phyloP scores from a whole-genome alignment of 2,113 vertebrate genomes.

The Myocastor coypus region DNA sequence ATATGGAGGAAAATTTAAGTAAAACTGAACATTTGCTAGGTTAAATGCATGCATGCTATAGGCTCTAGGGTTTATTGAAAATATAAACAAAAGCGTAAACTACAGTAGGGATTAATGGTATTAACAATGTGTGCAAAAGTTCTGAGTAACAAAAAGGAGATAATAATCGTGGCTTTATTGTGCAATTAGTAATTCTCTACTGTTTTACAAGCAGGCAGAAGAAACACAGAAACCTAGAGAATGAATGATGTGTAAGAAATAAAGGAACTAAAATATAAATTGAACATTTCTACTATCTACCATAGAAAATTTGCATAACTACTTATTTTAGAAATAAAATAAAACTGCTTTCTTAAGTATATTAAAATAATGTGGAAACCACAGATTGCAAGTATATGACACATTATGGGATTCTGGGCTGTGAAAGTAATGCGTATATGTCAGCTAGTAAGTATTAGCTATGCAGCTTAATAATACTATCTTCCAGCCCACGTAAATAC shows the following conservation, averaged over 20 bases:
- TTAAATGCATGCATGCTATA: not conserved
- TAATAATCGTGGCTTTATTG: conserved; percentile 12
- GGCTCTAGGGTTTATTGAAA: conserved; percentile 20
- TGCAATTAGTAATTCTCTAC: not conserved
- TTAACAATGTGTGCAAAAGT: not conserved
- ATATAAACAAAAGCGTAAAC: not conserved
- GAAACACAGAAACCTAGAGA: conserved; percentile 43
- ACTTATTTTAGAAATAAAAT: conserved; percentile 50
- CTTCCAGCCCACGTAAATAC: conserved; percentile 58
- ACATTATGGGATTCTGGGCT: not conserved
- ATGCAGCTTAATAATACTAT: conserved; percentile 72
- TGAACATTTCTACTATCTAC: conserved; percentile 12
- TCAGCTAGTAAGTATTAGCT: conserved; percentile 67
- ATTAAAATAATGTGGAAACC: conserved; percentile 47
- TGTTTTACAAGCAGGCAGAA: conserved; percentile 38
- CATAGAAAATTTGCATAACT: conserved; percentile 15
- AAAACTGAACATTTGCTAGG: not conserved
- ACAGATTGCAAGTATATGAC: conserved; percentile 14
- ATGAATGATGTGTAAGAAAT: not conserved
- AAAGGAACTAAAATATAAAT: not conserved
- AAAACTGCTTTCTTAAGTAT: conserved; percentile 16
- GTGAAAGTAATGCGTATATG: conserved; percentile 19
- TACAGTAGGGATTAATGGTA: not conserved
- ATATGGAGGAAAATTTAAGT: not conserved
- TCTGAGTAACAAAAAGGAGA: conserved; percentile 20